Conservation (phyloP, 2,888 invertebrate species). For the Ditula angustiorana region DNA sequence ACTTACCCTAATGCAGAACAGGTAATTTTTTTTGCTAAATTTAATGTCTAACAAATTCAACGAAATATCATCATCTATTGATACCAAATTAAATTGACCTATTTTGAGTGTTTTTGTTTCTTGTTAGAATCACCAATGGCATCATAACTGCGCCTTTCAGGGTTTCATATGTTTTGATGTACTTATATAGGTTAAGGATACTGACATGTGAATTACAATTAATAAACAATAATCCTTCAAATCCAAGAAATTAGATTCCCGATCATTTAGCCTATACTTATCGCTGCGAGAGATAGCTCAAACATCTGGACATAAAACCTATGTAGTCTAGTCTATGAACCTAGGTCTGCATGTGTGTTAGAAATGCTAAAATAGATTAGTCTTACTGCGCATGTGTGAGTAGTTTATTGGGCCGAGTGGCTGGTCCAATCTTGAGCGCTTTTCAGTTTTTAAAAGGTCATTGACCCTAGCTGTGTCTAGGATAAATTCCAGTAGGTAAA, state of each 20-base stretch:
- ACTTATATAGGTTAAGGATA: too few relatives aligned
- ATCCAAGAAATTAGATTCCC: not conserved
- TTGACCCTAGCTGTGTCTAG: conserved; percentile 7
- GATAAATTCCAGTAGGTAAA: conserved; percentile 5
- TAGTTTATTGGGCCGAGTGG: conserved; percentile 20
- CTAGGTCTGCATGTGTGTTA: conserved; percentile 20
- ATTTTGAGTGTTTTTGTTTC: too few relatives aligned
- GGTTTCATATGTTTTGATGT: too few relatives aligned
- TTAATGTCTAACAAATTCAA: too few relatives aligned
- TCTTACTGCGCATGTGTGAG: conserved; percentile 15
- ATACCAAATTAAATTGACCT: too few relatives aligned
- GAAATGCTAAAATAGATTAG: conserved; percentile 29
- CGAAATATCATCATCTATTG: too few relatives aligned
- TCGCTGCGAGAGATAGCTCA: not conserved
- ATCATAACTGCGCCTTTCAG: too few relatives aligned
- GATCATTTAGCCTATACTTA: not conserved
- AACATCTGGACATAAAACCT: not conserved
- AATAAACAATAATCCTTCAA: not conserved
- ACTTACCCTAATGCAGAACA: too few relatives aligned
- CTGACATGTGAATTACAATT: too few relatives aligned
- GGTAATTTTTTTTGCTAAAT: too few relatives aligned
- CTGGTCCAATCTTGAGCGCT: conserved; percentile 24
- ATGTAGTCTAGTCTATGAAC: conserved; percentile 3
- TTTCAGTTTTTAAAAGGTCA: conserved; percentile 29
- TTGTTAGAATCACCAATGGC: too few relatives aligned